These are phyloP conservation scores for Coregonus ussuriensis DNA, from an alignment of 2,797 vertebrate species.

Conservation along the genomic window DNA sequence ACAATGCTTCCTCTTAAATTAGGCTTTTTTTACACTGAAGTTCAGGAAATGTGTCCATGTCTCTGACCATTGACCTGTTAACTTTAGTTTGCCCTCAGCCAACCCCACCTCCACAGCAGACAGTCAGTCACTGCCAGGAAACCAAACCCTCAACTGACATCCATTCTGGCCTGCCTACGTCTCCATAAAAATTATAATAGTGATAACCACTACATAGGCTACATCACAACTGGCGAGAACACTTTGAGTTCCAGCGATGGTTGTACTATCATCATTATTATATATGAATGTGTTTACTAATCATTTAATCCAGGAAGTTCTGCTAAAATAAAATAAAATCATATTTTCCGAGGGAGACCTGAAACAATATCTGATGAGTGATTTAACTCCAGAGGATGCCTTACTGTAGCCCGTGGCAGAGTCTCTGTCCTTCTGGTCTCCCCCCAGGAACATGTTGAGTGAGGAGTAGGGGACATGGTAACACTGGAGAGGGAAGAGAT, in stretches of 20 bases:
- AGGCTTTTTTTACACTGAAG: background rate
- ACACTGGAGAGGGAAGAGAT: slow-evolving; percentile 48
- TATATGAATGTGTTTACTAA: background rate
- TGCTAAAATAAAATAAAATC: too few species aligned
- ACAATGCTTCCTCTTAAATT: background rate
- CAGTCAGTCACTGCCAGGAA: too few species aligned
- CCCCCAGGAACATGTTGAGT: slow-evolving; percentile 76
- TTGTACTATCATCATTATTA: background rate
- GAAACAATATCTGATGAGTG: too few species aligned
- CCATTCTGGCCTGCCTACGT: too few species aligned
- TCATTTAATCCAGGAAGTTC: too few species aligned
- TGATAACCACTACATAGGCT: too few species aligned
- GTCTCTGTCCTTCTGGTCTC: slow-evolving; percentile 65
- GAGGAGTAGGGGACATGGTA: slow-evolving; percentile 71
- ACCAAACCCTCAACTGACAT: too few species aligned
- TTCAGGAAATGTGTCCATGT: background rate
- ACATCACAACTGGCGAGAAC: too few species aligned
- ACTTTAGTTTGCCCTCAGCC: background rate
- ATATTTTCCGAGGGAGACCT: too few species aligned
- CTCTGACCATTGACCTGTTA: background rate
- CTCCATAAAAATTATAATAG: too few species aligned
- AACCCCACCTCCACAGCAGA: background rate
- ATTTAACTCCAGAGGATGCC: slow-evolving; percentile 27
- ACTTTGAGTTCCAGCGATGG: too few species aligned
- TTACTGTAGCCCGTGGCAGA: slow-evolving; percentile 74